Evolutionary conservation across 1,140 invertebrate genomes (phyloP).

Genomic region (Camponotus pennsylvanicus): DNA sequence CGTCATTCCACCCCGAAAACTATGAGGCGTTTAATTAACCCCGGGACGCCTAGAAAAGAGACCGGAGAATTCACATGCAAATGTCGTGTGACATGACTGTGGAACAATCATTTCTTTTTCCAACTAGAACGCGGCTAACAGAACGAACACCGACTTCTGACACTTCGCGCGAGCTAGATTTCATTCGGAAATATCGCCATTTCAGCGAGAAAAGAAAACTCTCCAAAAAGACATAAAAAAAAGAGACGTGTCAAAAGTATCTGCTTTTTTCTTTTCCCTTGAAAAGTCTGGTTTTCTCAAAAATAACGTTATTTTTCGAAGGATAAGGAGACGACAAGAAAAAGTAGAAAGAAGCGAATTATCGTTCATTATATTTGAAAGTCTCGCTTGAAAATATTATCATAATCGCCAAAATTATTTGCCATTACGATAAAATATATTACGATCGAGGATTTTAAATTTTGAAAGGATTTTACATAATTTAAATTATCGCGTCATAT

Average conservation of each 20-base stretch:
- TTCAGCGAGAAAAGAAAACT: conserved; percentile 22
- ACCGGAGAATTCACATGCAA: conserved; percentile 78
- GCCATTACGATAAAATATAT: not conserved
- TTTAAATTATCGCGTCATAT: not conserved
- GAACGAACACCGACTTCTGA: conserved; percentile 32
- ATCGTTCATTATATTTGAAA: not conserved
- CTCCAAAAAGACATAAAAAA: conserved; percentile 3
- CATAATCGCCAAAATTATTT: not conserved
- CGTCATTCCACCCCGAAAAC: conserved; percentile 78
- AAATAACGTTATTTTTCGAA: not conserved
- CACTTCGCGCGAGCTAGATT: conserved; percentile 50
- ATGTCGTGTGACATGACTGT: conserved; percentile 70
- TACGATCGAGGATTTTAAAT: not conserved
- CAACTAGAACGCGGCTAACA: conserved; percentile 62
- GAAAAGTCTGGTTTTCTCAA: not conserved
- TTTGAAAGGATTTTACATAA: not conserved
- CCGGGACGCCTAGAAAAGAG: conserved; percentile 64
- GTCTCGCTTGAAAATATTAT: not conserved
- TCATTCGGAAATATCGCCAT: conserved; percentile 10
- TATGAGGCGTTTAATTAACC: conserved; percentile 84
- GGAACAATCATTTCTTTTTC: conserved; percentile 71
- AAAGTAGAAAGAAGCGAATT: not conserved
- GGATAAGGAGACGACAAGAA: not conserved
- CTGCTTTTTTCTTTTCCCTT: not conserved
- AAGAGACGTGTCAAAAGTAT: not conserved